Evolutionary conservation across 64 coral and sea anemone genomes (phyloP), one percentile per base, ranked within the genome.

Genomic region (Astreopora myriophthalma): DNA sequence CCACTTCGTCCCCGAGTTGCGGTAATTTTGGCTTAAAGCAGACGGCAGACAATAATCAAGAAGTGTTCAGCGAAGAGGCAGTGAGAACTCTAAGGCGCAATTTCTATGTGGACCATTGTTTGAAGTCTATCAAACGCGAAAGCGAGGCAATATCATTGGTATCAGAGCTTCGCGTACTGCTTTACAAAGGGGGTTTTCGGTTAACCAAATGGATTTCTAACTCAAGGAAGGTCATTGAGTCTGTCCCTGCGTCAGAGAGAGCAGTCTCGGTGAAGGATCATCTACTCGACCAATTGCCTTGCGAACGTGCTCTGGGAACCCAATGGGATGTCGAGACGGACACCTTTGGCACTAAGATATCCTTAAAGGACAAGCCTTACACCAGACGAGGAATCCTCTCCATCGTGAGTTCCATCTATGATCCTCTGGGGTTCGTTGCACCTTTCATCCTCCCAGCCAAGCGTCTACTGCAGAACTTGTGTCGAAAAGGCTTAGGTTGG

Each of bases 11-110:
- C 24, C 42, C 89, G 52, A 91, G 89, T 60, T 69, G 34, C 34
- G 77, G 76, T 6, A 91, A 69, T 40, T 91, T 82, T 71, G 89
- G 75, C 35, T 55, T 91, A 81, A 27, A 62, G 64, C 27, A 67
- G 51, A 30, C 57, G 17, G 79, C 79, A 12, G 52, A 84, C 6
- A 52, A 84, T 19, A 63, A 60, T 28, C 49, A 65, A 34, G 52
- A 84, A 1, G 23, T 57, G 13, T 63, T 61, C 32, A 34, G 19
- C 0, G 19, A 35, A 5, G 9, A 33, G 52, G 60, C 32, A 13
- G 30, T 35, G 5, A 49, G 29, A 64, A 84, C 48, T 35, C 3
- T 84, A 8, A 27, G 28, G 27, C 26, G 60, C 32, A 65, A 34
- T 65, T 84, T 84, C 32, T 84, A 84, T n/a, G 80, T 84, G 6